Base-by-base conservation (phyloP, 2,888 invertebrate species). In the Luffia ferchaultella region DNA sequence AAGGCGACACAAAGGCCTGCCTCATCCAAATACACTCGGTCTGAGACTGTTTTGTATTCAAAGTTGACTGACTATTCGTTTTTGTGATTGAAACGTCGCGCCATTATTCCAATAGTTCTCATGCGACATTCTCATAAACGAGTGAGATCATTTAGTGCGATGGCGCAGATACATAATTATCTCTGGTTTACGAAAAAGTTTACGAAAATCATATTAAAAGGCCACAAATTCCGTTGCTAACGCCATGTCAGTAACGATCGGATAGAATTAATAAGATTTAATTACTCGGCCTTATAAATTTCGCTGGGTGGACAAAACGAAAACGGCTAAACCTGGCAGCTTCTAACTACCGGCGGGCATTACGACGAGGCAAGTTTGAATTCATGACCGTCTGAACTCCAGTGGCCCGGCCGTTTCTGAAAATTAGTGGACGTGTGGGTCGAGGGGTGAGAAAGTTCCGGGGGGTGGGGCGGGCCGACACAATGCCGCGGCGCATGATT, bases 401-500 rank as follows among this genome's bases (percentile, higher is more conserved):
- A 70, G 68, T 73, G 76, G 73, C 73, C 75, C 73, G 76, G 73
- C 73, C 75, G 70, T 77, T 78, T 65, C 76, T 73, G 79, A 73
- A 79, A 80, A 80, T 80, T 77, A 79, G 76, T 77, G 77, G 74
- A 71, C 70, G 68, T 67, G 60, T 61, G 66, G 58, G 59, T 42
- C 49, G 50, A 52, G 50, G 60, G 61, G 63, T 54, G 62, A 60
- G 62, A 58, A 57, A 65, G 54, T 18, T 19, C 50, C 55, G 53
- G 57, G 52, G 53, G 52, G 45, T 47, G 51, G 64, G 62, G 62
- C 64, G 61, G 62, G 58, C 53, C 57, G 61, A 58, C 57, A 62
- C 62, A 62, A 62, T 60, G 63, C 67, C 70, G 70, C 68, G 69
- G 71, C 73, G 70, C 76, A 84, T 87, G 87, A 87, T 86, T 87